These are phyloP conservation scores for Elmis aenea DNA, from an alignment of 2,888 invertebrate species.

Conservation along the genomic window DNA sequence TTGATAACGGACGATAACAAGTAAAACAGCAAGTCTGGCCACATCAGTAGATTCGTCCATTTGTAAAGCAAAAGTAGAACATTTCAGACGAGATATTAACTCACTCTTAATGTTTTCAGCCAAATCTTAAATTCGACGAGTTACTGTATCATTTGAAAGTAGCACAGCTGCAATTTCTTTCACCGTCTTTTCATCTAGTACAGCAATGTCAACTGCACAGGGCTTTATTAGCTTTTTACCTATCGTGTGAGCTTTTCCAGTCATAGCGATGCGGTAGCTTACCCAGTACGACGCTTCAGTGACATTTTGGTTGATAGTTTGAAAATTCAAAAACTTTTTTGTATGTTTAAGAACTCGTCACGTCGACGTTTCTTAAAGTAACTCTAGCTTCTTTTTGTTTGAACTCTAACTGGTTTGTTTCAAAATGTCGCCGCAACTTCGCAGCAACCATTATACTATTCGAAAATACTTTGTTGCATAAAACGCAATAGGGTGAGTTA, in stretches of 20 bases:
- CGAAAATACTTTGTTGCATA: slow-evolving; percentile 1
- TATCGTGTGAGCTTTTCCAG: slow-evolving; percentile 31
- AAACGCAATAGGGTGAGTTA: slow-evolving; percentile 1
- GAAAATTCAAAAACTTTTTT: slow-evolving; percentile 27
- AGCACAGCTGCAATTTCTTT: slow-evolving; percentile 31
- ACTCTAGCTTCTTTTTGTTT: no score
- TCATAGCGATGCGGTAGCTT: slow-evolving; percentile 19
- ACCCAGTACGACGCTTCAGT: slow-evolving; percentile 32
- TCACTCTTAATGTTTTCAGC: neutral
- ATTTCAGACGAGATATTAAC: slow-evolving; percentile 20
- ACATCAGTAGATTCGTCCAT: slow-evolving; percentile 6
- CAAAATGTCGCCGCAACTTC: neutral
- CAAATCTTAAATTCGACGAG: no score
- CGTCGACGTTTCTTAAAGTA: no score
- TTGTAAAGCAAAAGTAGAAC: slow-evolving; percentile 2
- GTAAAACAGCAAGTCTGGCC: slow-evolving; percentile 1
- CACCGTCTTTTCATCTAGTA: slow-evolving; percentile 32
- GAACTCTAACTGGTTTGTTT: slow-evolving; percentile 1
- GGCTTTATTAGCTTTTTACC: slow-evolving; percentile 30
- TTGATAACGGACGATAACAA: slow-evolving; percentile 4
- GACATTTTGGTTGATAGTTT: slow-evolving; percentile 30
- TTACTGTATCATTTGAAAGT: slow-evolving; percentile 34
- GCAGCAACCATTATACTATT: slow-evolving; percentile 1
- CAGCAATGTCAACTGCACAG: slow-evolving; percentile 25
- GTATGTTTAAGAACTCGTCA: no score